A percentile compares a stretch with the other conserved stretches of the same genome.
Conservation (phyloP, 2,113 vertebrate genomes). For the Chaetorhynchus papuensis region DNA sequence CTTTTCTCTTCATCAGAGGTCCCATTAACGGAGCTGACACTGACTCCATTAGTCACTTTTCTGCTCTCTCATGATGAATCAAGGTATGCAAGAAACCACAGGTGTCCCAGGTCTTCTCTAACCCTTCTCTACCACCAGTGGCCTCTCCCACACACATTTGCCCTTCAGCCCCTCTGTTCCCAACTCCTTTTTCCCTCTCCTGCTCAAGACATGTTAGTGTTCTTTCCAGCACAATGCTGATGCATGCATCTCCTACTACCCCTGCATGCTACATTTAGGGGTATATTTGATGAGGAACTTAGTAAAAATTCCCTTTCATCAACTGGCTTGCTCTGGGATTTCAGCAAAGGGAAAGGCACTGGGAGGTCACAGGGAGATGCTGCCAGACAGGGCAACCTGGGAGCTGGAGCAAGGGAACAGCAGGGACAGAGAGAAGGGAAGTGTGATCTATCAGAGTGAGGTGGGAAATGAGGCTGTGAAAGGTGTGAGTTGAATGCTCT, state of each 20-base stretch:
- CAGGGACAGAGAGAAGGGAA: neutral
- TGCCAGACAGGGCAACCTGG: neutral
- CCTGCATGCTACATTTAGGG: neutral
- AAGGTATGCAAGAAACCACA: neutral
- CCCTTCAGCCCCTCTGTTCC: neutral
- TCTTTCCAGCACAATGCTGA: neutral
- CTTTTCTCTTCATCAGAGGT: neutral
- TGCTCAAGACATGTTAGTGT: neutral
- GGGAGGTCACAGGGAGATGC: neutral
- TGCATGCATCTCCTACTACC: neutral
- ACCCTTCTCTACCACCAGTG: rapidly evolving
- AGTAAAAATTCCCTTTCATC: neutral
- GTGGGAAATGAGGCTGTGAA: neutral
- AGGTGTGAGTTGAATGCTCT: neutral
- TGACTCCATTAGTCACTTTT: neutral
- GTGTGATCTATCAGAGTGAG: neutral
- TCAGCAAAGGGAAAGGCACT: neutral
- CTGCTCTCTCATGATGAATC: neutral
- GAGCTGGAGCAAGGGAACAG: neutral
- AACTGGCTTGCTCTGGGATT: neutral
- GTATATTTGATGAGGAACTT: neutral
- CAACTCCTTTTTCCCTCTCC: neutral
- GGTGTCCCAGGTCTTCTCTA: neutral
- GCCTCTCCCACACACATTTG: neutral
- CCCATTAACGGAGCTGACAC: neutral